Conservation (phyloP, 1,140 invertebrate species). For the Drepana arcuata region DNA sequence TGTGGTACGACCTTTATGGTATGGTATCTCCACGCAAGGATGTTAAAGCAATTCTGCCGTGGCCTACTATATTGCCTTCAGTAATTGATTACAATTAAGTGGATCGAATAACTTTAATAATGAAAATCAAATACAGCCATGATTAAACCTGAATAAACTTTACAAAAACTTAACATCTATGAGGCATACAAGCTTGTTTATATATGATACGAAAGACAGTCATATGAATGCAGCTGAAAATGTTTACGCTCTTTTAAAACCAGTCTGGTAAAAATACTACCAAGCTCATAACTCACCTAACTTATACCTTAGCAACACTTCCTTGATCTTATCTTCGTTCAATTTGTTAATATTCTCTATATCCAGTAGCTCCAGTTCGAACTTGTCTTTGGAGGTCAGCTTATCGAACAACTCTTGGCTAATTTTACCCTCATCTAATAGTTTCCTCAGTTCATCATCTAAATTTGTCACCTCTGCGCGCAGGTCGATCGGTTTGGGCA, state of each 20-base stretch:
- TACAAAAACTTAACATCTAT: not conserved
- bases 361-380: conserved; percentile 52
- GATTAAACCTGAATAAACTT: not conserved
- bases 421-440: conserved; percentile 49
- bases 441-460: conserved; percentile 33
- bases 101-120: not conserved
- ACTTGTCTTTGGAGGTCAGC: conserved; percentile 54
- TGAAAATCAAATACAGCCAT: not conserved
- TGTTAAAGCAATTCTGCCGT: too few species aligned
- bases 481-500: conserved; percentile 21
- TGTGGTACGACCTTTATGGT: too few species aligned
- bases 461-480: conserved; percentile 24
- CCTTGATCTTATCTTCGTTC: conserved; percentile 40
- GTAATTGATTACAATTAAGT: too few species aligned
- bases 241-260: too few species aligned
- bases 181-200: not conserved
- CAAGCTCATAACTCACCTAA: conserved; percentile 23
- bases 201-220: not conserved
- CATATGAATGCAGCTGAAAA: too few species aligned
- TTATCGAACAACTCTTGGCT: conserved; percentile 54
- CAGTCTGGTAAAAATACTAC: too few species aligned
- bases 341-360: conserved; percentile 63
- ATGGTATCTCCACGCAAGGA: too few species aligned
- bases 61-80: too few species aligned
- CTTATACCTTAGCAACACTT: conserved; percentile 41